These are phyloP conservation scores for Choloepus didactylus DNA, from an alignment of 2,797 vertebrate species.

Conservation along the genomic window DNA sequence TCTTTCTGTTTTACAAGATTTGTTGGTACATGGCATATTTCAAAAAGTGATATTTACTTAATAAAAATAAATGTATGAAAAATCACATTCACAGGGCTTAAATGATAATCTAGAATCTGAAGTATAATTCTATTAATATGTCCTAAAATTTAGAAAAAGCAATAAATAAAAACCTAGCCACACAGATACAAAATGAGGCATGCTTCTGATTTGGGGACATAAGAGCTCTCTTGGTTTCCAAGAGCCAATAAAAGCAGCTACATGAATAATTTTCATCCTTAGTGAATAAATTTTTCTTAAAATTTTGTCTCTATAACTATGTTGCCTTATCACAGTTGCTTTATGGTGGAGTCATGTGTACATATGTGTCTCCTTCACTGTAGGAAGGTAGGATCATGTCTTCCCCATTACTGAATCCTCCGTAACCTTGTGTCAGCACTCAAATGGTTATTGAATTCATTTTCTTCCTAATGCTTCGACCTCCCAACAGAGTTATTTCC, in stretches of 20 bases:
- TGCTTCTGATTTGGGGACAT: conserved; percentile 42
- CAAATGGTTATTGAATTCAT: conserved; percentile 58
- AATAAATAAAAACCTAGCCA: conserved; percentile 1
- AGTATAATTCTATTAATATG: neutral
- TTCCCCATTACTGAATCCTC: neutral
- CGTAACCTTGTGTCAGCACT: neutral
- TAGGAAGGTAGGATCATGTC: neutral
- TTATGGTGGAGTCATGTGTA: neutral
- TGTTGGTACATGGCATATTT: conserved; percentile 36
- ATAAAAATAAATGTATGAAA: conserved; percentile 45
- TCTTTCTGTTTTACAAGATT: conserved; percentile 62
- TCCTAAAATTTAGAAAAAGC: conserved; percentile 43
- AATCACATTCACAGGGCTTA: conserved; percentile 1
- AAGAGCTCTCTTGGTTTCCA: neutral
- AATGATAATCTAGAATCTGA: conserved; percentile 44
- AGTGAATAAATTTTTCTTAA: conserved; percentile 54
- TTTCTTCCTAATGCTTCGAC: conserved; percentile 46
- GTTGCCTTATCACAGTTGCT: neutral
- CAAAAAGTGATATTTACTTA: conserved; percentile 52
- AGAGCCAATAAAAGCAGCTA: neutral
- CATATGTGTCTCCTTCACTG: neutral
- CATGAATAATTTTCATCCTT: neutral
- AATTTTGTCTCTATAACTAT: neutral
- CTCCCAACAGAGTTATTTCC: conserved; percentile 55
- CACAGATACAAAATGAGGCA: neutral